These are phyloP conservation scores for Galbula dea DNA, from an alignment of 2,113 vertebrate species.

Conservation along the genomic window DNA sequence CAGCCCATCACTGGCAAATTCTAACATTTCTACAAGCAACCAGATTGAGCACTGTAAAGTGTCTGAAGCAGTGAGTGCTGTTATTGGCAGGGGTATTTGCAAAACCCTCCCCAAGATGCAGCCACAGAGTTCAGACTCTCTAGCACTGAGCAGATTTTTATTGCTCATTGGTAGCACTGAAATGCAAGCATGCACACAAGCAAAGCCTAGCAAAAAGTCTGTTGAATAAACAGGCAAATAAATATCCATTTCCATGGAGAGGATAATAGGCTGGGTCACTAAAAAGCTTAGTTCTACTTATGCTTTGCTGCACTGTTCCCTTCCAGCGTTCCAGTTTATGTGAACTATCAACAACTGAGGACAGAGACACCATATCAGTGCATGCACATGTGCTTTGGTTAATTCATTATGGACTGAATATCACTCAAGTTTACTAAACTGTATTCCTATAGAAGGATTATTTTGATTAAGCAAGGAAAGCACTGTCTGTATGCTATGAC, in stretches of 20 bases:
- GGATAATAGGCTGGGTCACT: neutral
- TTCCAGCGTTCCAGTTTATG: neutral
- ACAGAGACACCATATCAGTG: neutral
- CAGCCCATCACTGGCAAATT: neutral
- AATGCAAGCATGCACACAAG: rapidly evolving
- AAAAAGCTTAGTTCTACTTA: neutral
- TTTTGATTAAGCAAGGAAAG: neutral
- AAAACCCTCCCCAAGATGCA: neutral
- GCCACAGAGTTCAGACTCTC: neutral
- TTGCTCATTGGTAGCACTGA: neutral
- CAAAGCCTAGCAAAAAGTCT: neutral
- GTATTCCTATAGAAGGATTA: neutral
- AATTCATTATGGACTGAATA: neutral
- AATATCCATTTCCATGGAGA: neutral
- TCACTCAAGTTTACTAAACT: neutral
- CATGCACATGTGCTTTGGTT: neutral
- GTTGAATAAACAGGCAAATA: neutral
- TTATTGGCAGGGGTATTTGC: neutral
- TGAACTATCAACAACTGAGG: neutral
- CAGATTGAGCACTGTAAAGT: neutral
- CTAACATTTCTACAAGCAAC: neutral
- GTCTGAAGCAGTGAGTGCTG: neutral
- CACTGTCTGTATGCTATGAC: neutral
- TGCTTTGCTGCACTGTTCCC: neutral
- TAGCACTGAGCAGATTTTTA: neutral